Evolutionary conservation across 2,888 invertebrate species (phyloP).

Genomic region (Leptura quadrifasciata): DNA sequence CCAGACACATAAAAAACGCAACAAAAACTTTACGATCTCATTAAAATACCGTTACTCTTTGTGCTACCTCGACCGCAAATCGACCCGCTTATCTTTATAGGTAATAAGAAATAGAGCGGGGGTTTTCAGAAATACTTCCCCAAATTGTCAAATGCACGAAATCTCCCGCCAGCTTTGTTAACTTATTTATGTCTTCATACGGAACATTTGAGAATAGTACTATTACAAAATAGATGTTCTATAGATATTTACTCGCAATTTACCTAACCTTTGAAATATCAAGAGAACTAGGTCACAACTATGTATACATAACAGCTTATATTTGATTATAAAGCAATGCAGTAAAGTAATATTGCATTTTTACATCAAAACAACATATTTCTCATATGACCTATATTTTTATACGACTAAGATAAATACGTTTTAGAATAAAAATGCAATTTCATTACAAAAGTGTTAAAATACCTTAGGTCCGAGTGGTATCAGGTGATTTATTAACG

Average conservation of each 20-base stretch:
- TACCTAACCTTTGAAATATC: conserved; percentile 10
- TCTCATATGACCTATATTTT: conserved; percentile 29
- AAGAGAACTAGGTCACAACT: conserved; percentile 28
- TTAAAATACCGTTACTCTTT: too few relatives aligned
- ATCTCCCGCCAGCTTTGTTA: too few relatives aligned
- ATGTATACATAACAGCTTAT: conserved; percentile 29
- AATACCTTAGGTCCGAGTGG: background rate
- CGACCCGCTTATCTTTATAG: too few relatives aligned
- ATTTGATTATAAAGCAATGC: conserved; percentile 28
- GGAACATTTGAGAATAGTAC: background rate
- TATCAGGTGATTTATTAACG: background rate
- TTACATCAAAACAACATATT: conserved; percentile 20
- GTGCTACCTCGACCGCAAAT: too few relatives aligned
- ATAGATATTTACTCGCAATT: conserved; percentile 4
- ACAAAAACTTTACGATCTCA: too few relatives aligned
- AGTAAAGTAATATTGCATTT: conserved; percentile 14
- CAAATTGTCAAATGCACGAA: too few relatives aligned
- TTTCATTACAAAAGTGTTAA: background rate
- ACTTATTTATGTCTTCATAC: background rate
- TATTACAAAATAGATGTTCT: background rate
- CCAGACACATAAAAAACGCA: too few relatives aligned
- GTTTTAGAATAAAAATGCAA: background rate
- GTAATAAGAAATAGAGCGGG: too few relatives aligned
- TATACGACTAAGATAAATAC: background rate
- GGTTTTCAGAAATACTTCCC: too few relatives aligned